Conservation (phyloP, 2,797 vertebrate genomes). For the Neostethus bicornis region DNA sequence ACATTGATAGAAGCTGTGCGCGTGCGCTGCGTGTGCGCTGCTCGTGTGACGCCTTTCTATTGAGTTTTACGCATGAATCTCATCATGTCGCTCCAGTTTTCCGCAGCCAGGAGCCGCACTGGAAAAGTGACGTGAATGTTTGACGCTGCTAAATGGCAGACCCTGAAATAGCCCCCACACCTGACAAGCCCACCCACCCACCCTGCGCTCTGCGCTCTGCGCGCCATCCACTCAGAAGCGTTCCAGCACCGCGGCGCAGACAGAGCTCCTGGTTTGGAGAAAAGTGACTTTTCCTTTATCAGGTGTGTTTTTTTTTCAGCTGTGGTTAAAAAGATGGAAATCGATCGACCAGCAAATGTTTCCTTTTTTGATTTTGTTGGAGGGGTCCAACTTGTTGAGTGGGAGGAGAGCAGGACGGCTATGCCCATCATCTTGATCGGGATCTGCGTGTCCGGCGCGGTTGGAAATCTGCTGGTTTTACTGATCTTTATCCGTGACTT, state of each 20-base stretch:
- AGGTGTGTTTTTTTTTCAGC: background rate
- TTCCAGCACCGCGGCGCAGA: conserved; percentile 54
- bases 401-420: conserved; percentile 65
- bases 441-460: conserved; percentile 74
- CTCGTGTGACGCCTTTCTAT: too few species aligned
- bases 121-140: conserved; percentile 68
- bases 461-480: conserved; percentile 79
- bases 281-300: background rate
- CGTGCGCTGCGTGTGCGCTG: too few species aligned
- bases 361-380: conserved; percentile 73
- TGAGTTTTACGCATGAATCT: conserved; percentile 18
- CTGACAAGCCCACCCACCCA: conserved; percentile 53
- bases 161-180: conserved; percentile 68
- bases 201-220: conserved; percentile 40
- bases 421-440: conserved; percentile 74
- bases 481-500: conserved; percentile 73
- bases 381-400: conserved; percentile 72
- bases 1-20: too few species aligned
- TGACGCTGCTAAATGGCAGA: conserved; percentile 72
- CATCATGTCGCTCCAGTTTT: conserved; percentile 56
- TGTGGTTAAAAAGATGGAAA: conserved; percentile 57
- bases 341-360: conserved; percentile 66
- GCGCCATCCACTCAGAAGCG: conserved; percentile 32
- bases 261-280: conserved; percentile 19
- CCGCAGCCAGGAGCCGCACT: conserved; percentile 54